Conservation (phyloP, 1,140 invertebrate genomes). For the Planococcus citri region DNA sequence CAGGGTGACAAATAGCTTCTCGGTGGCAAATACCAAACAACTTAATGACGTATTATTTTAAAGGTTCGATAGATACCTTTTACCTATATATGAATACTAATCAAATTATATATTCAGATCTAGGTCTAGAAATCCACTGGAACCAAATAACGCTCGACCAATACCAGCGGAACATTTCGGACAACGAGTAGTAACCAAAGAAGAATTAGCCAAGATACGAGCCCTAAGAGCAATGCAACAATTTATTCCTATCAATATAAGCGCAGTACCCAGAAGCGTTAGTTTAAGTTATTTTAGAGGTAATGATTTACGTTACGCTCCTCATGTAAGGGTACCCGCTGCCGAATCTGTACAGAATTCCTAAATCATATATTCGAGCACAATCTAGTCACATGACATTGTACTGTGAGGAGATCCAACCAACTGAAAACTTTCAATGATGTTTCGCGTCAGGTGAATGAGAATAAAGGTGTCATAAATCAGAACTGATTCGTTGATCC, state of each 20-base stretch:
- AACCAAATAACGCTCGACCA: not conserved
- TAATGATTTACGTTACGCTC: not conserved
- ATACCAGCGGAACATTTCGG: not conserved
- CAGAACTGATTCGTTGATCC: too few species aligned
- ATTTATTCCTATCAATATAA: not conserved
- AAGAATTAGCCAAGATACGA: not conserved
- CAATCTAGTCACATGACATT: not conserved
- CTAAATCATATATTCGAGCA: not conserved
- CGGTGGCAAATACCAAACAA: too few species aligned
- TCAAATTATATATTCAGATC: not conserved
- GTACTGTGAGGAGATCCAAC: not conserved
- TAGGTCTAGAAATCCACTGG: not conserved
- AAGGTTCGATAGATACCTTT: too few species aligned
- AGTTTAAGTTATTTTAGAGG: conserved; percentile 5
- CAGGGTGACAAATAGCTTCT: too few species aligned
- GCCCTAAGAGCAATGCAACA: not conserved
- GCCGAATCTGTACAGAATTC: not conserved
- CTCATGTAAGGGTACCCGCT: not conserved
- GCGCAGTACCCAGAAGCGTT: not conserved
- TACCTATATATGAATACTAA: too few species aligned
- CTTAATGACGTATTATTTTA: too few species aligned
- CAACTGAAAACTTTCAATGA: too few species aligned
- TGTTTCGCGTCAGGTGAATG: too few species aligned
- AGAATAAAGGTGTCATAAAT: too few species aligned
- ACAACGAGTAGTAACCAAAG: not conserved